A percentile compares a stretch with the other conserved stretches of the same genome.
Evolutionary conservation across 1,140 invertebrate genomes (phyloP).

Genomic region (Epicauta chinensis): DNA sequence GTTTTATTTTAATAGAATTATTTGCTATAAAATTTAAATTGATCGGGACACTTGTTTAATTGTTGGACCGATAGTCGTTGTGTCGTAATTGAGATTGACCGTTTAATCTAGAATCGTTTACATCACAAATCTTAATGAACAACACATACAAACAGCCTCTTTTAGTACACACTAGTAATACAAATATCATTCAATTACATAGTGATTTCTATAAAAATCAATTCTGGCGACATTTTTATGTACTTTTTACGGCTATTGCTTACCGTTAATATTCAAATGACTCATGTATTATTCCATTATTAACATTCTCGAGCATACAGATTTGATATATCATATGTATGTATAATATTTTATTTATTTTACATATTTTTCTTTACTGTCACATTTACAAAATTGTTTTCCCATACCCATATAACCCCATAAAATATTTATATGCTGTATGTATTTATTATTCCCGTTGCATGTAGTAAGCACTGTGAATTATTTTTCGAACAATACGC

Average conservation of each 20-base stretch:
- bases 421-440: slow-evolving; percentile 27
- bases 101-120: too few species aligned
- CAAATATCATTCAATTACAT: too few species aligned
- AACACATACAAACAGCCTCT: too few species aligned
- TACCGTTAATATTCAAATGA: slow-evolving; percentile 25
- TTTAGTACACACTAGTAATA: too few species aligned
- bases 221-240: background rate
- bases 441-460: slow-evolving; percentile 25
- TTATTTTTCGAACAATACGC: slow-evolving; percentile 25
- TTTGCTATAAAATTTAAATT: too few species aligned
- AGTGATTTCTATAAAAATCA: background rate
- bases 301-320: slow-evolving; percentile 6
- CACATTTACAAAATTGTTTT: slow-evolving; percentile 27
- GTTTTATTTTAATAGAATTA: too few species aligned
- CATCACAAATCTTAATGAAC: too few species aligned
- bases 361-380: slow-evolving; percentile 7
- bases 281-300: slow-evolving; percentile 18
- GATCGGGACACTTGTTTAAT: too few species aligned
- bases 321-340: too few species aligned
- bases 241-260: slow-evolving; percentile 8
- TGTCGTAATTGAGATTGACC: too few species aligned
- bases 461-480: slow-evolving; percentile 15
- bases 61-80: too few species aligned
- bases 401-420: slow-evolving; percentile 16
- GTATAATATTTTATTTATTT: too few species aligned